Conservation (phyloP, 2,888 invertebrate genomes). For the Ichneumoninae sp. region DNA sequence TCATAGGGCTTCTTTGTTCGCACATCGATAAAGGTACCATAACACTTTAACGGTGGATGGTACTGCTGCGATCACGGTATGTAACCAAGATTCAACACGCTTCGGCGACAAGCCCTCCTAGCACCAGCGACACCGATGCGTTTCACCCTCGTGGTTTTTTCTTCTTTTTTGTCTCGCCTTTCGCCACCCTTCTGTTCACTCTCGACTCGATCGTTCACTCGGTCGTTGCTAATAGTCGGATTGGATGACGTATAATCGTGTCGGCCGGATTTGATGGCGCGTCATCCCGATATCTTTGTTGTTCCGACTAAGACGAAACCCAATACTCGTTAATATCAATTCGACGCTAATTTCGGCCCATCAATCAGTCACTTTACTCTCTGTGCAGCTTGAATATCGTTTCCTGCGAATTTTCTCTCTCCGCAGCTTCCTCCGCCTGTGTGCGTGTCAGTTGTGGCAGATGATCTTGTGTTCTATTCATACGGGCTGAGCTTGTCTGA, state of each 20-base stretch:
- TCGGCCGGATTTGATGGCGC: constrained; percentile 39
- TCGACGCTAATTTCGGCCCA: constrained; percentile 33
- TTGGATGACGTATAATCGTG: constrained; percentile 34
- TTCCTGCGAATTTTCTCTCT: not conserved
- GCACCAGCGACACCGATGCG: constrained; percentile 33
- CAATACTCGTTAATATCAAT: constrained; percentile 55
- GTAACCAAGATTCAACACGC: constrained; percentile 62
- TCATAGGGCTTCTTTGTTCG: constrained; percentile 26
- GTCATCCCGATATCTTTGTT: constrained; percentile 28
- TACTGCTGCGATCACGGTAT: constrained; percentile 34
- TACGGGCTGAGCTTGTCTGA: not conserved
- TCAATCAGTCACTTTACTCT: constrained; percentile 33
- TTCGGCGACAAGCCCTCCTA: constrained; percentile 51
- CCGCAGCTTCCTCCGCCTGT: not conserved
- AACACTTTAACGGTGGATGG: not conserved
- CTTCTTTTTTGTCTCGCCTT: not conserved
- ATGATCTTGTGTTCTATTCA: constrained; percentile 12
- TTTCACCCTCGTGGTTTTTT: constrained; percentile 52
- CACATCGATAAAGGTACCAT: constrained; percentile 27
- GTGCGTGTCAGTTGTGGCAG: constrained; percentile 1
- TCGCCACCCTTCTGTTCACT: constrained; percentile 11
- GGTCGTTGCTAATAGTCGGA: constrained; percentile 46
- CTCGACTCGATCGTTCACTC: constrained; percentile 50
- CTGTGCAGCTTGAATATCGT: not conserved
- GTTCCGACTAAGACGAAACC: constrained; percentile 35